A percentile compares a stretch with the other conserved stretches of the same genome.
Conservation (phyloP, 2,113 vertebrate genomes). For the Phainopepla nitens region DNA sequence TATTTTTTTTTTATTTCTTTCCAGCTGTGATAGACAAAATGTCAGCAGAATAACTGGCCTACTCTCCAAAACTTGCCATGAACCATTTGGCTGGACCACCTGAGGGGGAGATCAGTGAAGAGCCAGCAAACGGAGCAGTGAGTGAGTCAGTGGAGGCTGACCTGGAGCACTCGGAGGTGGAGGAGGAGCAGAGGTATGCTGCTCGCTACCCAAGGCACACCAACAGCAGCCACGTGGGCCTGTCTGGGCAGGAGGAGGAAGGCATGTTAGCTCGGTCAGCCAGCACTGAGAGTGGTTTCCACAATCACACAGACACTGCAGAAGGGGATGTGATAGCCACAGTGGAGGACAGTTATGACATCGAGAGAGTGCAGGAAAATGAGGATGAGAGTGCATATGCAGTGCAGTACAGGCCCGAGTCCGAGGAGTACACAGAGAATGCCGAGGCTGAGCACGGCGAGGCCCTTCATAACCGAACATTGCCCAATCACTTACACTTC, state of each 20-base stretch:
- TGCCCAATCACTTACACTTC: slow-evolving; percentile 77
- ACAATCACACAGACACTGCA: slow-evolving; percentile 91
- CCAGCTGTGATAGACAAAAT: slow-evolving; percentile 70
- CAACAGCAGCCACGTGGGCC: slow-evolving; percentile 53
- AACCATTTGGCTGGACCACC: slow-evolving; percentile 79
- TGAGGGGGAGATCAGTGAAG: slow-evolving; percentile 74
- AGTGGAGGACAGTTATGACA: slow-evolving; percentile 68
- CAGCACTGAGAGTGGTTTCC: slow-evolving; percentile 94
- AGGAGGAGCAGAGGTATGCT: slow-evolving; percentile 69
- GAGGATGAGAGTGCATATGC: slow-evolving; percentile 80
- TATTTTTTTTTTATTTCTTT: neutral
- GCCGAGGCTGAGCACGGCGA: slow-evolving; percentile 87
- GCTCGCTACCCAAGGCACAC: slow-evolving; percentile 40
- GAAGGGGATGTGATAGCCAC: slow-evolving; percentile 87
- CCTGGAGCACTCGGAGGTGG: slow-evolving; percentile 73
- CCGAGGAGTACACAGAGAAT: slow-evolving; percentile 90
- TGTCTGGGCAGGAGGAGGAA: slow-evolving; percentile 77
- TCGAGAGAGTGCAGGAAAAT: slow-evolving; percentile 72
- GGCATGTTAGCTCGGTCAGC: slow-evolving; percentile 86
- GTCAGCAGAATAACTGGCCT: slow-evolving; percentile 68
- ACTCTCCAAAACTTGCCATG: slow-evolving; percentile 74
- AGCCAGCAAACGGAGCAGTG: slow-evolving; percentile 70
- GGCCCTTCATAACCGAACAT: slow-evolving; percentile 66
- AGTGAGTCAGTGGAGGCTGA: slow-evolving; percentile 85
- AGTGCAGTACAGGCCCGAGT: slow-evolving; percentile 82